Conservation (phyloP, 2,888 invertebrate genomes). For the Mythimna vitellina region DNA sequence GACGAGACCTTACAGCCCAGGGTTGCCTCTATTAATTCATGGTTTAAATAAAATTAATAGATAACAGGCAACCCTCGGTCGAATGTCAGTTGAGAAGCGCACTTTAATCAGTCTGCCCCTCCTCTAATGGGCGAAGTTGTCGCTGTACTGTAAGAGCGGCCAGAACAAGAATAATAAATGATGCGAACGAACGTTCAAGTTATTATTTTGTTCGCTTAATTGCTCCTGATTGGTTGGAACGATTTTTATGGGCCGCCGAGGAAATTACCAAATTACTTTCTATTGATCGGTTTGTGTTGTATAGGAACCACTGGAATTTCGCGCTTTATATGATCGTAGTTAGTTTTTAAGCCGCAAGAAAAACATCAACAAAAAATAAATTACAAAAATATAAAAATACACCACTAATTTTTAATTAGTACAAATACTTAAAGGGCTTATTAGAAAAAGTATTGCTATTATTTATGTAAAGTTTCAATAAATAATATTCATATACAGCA, state of each 20-base stretch:
- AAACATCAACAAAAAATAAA: no score
- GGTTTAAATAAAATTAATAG: constrained; percentile 3
- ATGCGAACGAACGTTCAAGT: constrained; percentile 21
- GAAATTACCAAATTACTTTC: background rate
- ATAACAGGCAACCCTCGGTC: background rate
- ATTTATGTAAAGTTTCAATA: no score
- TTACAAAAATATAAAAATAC: no score
- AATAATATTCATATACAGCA: no score
- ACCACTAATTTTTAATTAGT: no score
- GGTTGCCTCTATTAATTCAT: background rate
- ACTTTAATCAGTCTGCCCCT: constrained; percentile 47
- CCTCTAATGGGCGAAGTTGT: constrained; percentile 40
- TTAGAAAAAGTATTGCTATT: no score
- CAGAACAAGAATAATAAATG: constrained; percentile 21
- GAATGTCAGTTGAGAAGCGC: constrained; percentile 50
- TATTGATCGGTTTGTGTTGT: background rate
- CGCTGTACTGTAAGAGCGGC: background rate
- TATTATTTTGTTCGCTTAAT: constrained; percentile 35
- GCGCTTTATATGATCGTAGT: background rate
- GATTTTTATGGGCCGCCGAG: background rate
- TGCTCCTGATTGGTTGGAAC: constrained; percentile 16
- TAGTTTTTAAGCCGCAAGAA: no score
- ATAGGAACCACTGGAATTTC: background rate
- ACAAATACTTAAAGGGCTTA: no score
- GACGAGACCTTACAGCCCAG: background rate